Percentiles rank a stretch among this genome's conserved stretches.
phyloP scores from a whole-genome alignment of 1,140 invertebrate genomes.

The Lasioglossum albipes region DNA sequence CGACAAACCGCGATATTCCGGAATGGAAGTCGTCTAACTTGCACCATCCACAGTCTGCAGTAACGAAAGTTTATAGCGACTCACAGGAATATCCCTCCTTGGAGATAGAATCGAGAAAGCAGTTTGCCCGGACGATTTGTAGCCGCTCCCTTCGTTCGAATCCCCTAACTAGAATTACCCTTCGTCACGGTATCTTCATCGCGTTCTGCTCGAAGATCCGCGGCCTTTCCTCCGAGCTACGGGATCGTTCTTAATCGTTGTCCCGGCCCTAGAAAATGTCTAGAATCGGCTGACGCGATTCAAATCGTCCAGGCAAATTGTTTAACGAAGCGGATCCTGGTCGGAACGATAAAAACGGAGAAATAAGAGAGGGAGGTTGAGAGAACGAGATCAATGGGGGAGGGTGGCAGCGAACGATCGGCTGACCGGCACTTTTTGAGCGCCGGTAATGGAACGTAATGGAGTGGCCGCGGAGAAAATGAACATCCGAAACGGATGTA shows the following conservation, averaged over 20 bases:
- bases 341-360: background rate
- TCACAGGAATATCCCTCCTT: no score
- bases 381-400: background rate
- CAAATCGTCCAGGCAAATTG: background rate
- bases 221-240: no score
- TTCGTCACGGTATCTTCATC: background rate
- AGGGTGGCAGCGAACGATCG: conserved; percentile 34
- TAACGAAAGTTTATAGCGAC: no score
- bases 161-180: background rate
- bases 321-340: background rate
- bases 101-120: background rate
- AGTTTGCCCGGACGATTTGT: background rate
- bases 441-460: conserved; percentile 9
- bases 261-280: no score
- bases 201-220: no score
- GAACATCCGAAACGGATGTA: conserved; percentile 14
- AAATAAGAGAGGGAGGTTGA: no score
- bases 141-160: background rate
- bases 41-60: no score
- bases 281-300: background rate
- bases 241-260: no score
- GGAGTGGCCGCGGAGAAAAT: background rate
- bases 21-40: no score
- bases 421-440: conserved; percentile 19
- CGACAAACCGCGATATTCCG: no score